Conservation (phyloP, 2,113 vertebrate genomes). For the Procavia capensis region DNA sequence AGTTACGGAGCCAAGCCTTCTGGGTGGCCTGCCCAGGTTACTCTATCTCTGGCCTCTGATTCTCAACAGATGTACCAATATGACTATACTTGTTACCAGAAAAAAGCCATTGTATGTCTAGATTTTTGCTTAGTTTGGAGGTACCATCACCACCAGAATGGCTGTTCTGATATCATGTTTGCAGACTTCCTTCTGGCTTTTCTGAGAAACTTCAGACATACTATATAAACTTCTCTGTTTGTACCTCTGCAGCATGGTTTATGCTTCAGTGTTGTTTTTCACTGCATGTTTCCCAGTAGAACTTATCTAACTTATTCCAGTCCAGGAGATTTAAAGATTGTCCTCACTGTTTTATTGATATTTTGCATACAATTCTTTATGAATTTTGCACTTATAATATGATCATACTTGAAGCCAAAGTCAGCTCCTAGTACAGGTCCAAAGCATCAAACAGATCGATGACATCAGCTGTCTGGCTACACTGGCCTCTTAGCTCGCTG, state of each 20-base stretch:
- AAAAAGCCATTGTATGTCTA: conserved; percentile 4
- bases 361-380: background rate
- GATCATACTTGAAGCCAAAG: background rate
- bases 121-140: conserved; percentile 38
- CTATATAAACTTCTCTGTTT: no score
- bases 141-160: conserved; percentile 26
- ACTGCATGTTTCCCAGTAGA: background rate
- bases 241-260: background rate
- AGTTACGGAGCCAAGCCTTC: background rate
- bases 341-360: background rate
- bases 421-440: background rate
- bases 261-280: background rate
- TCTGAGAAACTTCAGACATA: background rate
- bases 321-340: background rate
- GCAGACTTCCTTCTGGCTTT: background rate
- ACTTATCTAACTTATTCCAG: background rate
- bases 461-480: background rate
- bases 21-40: background rate
- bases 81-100: conserved; percentile 45
- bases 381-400: background rate
- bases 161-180: background rate
- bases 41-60: background rate
- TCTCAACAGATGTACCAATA: background rate
- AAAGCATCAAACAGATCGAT: background rate
- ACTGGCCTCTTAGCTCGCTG: background rate